Evolutionary conservation across 2,113 vertebrate species (phyloP), one percentile per base, ranked within the genome.

Genomic region (Silurus meridionalis): DNA sequence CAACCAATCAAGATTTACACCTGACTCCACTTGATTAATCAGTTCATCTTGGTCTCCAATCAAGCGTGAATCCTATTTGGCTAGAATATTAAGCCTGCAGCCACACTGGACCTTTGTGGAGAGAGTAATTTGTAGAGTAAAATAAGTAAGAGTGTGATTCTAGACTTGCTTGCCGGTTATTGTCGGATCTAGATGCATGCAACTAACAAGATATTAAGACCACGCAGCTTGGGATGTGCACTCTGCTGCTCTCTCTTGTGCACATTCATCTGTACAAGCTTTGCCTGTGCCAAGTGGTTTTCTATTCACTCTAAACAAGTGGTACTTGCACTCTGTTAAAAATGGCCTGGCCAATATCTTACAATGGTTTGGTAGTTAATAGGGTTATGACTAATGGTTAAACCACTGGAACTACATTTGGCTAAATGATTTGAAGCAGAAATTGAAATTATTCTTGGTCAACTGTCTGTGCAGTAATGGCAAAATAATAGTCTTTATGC

Each of bases 21-120:
- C 74, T 55, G 74, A 15, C 55, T 77, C 74, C 74, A 77, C 74
- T 25, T 75, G 50, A n/a, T 77, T 77, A 75, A 75, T n/a, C 50
- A n/a, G 50, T 75, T 75, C 50, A 52, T 75, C 72, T 75, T 14
- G 11, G 50, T 77, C 74, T 77, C 52, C 23, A 77, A 55, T 55
- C 74, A 55, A 77, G 50, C 55, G 23, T 77, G 52, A 10, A 10
- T 25, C 13, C 50, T n/a, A 25, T n/a, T 55, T 55, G 11, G 5
- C 2, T 21, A 53, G 23, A 55, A 77, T 77, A 25, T 37, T 37
- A 55, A 14, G 23, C 23, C 52, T 77, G 50, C 11, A 77, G 74
- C 13, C 23, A 77, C 50, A 77, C 52, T 53, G 74, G 10, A 10
- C 52, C 50, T 71, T 77, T 77, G 74, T 77, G 50, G 11, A 25